phyloP scores from a whole-genome alignment of 1,140 invertebrate species.

The Belonocnema kinseyi region DNA sequence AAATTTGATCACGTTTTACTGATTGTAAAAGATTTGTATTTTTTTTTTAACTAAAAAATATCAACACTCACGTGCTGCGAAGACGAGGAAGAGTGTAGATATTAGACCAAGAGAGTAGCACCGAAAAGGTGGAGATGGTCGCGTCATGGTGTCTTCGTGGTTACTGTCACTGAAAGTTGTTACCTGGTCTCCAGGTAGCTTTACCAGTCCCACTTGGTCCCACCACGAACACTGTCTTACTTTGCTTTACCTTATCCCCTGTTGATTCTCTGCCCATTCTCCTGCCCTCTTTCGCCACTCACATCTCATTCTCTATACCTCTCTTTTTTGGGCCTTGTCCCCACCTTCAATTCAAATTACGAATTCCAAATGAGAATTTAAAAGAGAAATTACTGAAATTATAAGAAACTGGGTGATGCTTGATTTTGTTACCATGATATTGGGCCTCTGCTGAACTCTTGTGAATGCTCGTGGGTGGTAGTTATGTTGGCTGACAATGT shows the following conservation, averaged over 20 bases:
- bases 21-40: not conserved
- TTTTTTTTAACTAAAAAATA: slow-evolving; percentile 21
- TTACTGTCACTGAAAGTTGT: slow-evolving; percentile 71
- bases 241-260: slow-evolving; percentile 59
- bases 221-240: slow-evolving; percentile 64
- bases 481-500: too few relatives aligned
- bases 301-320: slow-evolving; percentile 34
- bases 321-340: slow-evolving; percentile 15
- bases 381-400: too few relatives aligned
- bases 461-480: too few relatives aligned
- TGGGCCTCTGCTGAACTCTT: too few relatives aligned
- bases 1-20: not conserved
- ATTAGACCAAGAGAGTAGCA: slow-evolving; percentile 60
- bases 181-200: slow-evolving; percentile 66
- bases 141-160: slow-evolving; percentile 73
- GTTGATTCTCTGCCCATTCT: slow-evolving; percentile 47
- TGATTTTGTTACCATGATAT: too few relatives aligned
- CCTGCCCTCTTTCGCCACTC: slow-evolving; percentile 41
- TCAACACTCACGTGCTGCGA: slow-evolving; percentile 66
- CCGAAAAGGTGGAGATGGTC: slow-evolving; percentile 65
- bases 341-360: not conserved
- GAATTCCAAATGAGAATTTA: not conserved
- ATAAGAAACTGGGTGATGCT: too few relatives aligned
- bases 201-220: slow-evolving; percentile 70
- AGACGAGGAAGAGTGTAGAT: slow-evolving; percentile 61